Percentiles rank a stretch among this genome's conserved stretches.
Evolutionary conservation across 2,888 invertebrate genomes (phyloP).

Genomic region (Polyommatus icarus): DNA sequence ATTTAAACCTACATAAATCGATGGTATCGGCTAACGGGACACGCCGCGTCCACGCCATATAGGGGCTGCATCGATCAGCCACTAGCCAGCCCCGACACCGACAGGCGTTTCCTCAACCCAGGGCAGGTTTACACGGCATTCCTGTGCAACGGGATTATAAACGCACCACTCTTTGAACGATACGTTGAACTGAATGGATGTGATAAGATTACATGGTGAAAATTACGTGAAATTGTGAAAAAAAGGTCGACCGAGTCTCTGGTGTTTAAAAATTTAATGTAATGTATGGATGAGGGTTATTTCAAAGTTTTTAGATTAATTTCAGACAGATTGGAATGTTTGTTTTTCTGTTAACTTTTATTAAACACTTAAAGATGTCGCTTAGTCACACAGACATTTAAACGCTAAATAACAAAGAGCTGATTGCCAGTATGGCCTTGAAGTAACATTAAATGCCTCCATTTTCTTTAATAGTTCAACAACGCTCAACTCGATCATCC

Average conservation of each 20-base stretch:
- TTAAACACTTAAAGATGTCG: neutral
- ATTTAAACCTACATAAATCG: conserved; percentile 15
- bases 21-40: conserved; percentile 20
- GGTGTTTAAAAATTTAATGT: neutral
- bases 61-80: conserved; percentile 20
- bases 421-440: neutral
- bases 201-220: neutral
- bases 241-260: neutral
- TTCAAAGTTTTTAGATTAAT: neutral
- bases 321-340: neutral
- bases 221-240: neutral
- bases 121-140: neutral
- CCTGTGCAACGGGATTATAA: conserved; percentile 1
- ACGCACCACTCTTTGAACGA: neutral
- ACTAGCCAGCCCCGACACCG: neutral
- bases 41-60: conserved; percentile 9
- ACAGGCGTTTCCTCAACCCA: conserved; percentile 6
- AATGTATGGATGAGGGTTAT: neutral
- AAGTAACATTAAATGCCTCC: neutral
- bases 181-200: neutral
- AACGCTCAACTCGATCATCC: neutral
- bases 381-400: neutral
- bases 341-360: neutral
- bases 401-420: neutral
- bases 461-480: neutral